Conservation (phyloP, 2,888 invertebrate genomes). For the Hyposoter didymator region DNA sequence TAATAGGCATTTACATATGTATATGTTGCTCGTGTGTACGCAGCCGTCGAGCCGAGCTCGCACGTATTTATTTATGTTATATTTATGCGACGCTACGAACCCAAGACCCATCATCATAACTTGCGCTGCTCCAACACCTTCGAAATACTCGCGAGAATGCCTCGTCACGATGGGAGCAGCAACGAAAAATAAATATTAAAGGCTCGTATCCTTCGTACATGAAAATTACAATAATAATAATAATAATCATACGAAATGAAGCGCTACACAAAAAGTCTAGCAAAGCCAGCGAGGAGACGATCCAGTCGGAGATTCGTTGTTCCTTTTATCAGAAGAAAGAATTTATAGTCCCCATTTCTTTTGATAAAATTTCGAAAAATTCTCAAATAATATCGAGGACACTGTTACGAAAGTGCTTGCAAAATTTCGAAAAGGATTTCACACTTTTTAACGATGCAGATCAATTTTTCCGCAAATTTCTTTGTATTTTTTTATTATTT, state of each 20-base stretch:
- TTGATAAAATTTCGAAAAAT: too few species aligned
- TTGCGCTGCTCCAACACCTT: conserved; percentile 49
- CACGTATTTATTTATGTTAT: conserved; percentile 18
- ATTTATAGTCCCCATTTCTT: background rate
- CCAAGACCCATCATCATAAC: conserved; percentile 39
- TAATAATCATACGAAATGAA: conserved; percentile 12
- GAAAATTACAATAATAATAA: background rate
- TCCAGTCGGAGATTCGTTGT: background rate
- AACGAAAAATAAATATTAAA: conserved; percentile 23
- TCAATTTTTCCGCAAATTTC: too few species aligned
- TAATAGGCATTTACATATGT: conserved; percentile 23
- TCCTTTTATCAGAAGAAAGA: background rate
- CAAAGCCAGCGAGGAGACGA: too few species aligned
- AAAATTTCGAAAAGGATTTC: too few species aligned
- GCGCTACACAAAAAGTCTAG: background rate
- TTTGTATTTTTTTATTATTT: too few species aligned
- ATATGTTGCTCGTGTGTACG: conserved; percentile 31
- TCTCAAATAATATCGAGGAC: too few species aligned
- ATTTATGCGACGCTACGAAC: conserved; percentile 32
- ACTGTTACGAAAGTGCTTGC: too few species aligned
- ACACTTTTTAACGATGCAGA: too few species aligned
- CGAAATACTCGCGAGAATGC: conserved; percentile 43
- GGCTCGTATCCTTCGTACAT: conserved; percentile 14
- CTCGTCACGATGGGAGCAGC: conserved; percentile 46
- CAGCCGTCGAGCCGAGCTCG: conserved; percentile 43